Base-by-base conservation (phyloP, 2,113 vertebrate genomes). In the Xiphorhynchus elegans region DNA sequence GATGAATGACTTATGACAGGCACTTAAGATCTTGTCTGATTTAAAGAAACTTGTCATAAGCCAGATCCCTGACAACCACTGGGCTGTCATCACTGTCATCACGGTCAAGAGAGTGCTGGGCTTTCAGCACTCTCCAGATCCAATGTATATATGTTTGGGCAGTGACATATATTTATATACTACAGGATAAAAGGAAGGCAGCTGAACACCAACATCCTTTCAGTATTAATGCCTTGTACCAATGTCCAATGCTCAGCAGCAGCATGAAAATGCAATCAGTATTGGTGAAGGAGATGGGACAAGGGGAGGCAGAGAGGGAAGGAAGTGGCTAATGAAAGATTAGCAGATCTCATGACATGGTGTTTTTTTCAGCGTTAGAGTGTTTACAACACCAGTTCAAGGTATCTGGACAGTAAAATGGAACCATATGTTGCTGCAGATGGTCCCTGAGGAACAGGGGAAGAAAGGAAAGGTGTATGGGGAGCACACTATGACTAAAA, bases 1-100 rank as follows among this genome's bases (percentile, higher is more conserved):
- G 63, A 95, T 95, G 84, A 85, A 84, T 94, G 69, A 87, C 73
- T 92, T 92, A 77, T 66, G 82, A 90, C 87, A 96, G 78, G 75
- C 85, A 96, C 78, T 96, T 94, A 76, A 95, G 91, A 35, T 53
- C 86, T 82, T 31, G 23, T 88, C 77, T 91, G 78, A 81, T 78
- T 89, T 95, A 93, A 91, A 87, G 49, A 89, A 94, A 78, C 53
- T 52, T 77, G 84, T 92, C 84, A 68, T 70, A 72, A 78, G 49
- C 56, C 75, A 60, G 74, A 78, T 76, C 78, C 50, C 50, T 74
- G 75, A 83, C 75, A 95, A 66, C 47, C 74, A 78, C 55, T 74
- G 50, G 79, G 67, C 75, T 95, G 25, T 75, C 69, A 52, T 60
- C 46, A 28, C 74, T 79, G 46, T 68, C 69, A 60, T 5, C 40